Evolutionary conservation across 2,113 vertebrate species (phyloP), one percentile per base, ranked within the genome.

Genomic region (Glaucidium brasilianum): DNA sequence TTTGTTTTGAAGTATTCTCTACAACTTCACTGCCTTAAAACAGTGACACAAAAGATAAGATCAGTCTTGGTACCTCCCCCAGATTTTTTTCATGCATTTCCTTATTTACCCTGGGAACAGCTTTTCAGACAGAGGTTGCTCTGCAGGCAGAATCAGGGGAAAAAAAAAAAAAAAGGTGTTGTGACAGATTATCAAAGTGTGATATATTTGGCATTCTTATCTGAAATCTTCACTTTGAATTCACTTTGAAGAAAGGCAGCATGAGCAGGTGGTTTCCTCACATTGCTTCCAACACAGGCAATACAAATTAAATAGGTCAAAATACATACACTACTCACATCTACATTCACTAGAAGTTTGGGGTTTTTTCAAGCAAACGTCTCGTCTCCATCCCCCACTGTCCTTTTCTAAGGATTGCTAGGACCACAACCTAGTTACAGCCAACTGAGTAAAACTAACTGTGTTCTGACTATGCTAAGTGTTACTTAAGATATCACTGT

Each of bases 41-140:
- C 39, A 91, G 78, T 69, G 74, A 85, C 78, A 90, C 32, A 50
- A 92, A 84, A 96, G 91, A 96, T 95, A 94, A 90, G 30, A 96
- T 93, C 93, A 94, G n/a, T 76, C 58, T 85, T 92, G 78, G 74
- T 96, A 93, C 81, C 90, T 94, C 87, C 85, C 52, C 62, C 67
- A 96, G 85, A 95, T 96, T 90, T 95, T 96, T 97, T 96, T 94
- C 90, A 77, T 96, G 82, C 88, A 96, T 96, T 97, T 97, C 94
- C 94, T 96, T 96, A 96, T 96, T 95, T 95, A 96, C 93, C 66
- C 94, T 75, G 58, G 58, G 29, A 96, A 90, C 56, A 95, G 78
- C 71, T 90, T 93, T 89, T 94, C 74, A 91, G 69, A 73, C 73
- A 96, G 93, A 90, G 94, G 81, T 79, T 93, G 35, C 30, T 92